Evolutionary conservation across 2,113 vertebrate genomes (phyloP), one percentile per base, ranked within the genome.

Genomic region (Chaenocephalus aceratus): DNA sequence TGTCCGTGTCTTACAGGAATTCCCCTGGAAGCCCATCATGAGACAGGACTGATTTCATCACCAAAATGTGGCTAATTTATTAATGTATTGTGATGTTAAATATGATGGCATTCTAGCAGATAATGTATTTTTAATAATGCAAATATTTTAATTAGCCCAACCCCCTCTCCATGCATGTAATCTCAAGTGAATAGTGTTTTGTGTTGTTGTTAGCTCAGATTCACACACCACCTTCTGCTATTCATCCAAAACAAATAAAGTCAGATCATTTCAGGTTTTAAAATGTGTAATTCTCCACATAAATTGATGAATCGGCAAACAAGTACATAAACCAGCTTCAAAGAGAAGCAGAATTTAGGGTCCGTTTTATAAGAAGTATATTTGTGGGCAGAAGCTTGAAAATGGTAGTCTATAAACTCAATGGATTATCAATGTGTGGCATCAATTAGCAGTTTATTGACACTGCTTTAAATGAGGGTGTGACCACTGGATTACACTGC

Each of bases 121-220:
- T 87, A 81, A 89, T 91, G 88, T 83, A 91, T 92, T 89, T 93
- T 92, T 91, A 88, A 91, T 91, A 84, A 89, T 92, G 81, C 81
- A 82, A 87, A 89, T 89, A 85, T 88, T 91, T 87, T 90, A 91
- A 92, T 86, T 84, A 89, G 83, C 80, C 83, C 84, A 62, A 54
- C 85, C 85, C 88, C 85, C 74, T 59, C 73, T 59, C 57, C 44
- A 30, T 56, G 48, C 86, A 49, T 86, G 87, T 91, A 89, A 78
- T 91, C 86, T 92, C 88, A 61, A 83, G 87, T 89, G 87, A 84
- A 54, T 74, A 45, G 79, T 85, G 77, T 86, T 91, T 86, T 77
- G 77, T 74, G 66, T 62, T 58, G 67, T 73, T 81, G 73, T 79
- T 79, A 77, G 71, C 68, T 53, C 14, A 18, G 58, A 77, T 59